Conservation (phyloP, 2,113 vertebrate genomes). For the Pristiophorus japonicus region DNA sequence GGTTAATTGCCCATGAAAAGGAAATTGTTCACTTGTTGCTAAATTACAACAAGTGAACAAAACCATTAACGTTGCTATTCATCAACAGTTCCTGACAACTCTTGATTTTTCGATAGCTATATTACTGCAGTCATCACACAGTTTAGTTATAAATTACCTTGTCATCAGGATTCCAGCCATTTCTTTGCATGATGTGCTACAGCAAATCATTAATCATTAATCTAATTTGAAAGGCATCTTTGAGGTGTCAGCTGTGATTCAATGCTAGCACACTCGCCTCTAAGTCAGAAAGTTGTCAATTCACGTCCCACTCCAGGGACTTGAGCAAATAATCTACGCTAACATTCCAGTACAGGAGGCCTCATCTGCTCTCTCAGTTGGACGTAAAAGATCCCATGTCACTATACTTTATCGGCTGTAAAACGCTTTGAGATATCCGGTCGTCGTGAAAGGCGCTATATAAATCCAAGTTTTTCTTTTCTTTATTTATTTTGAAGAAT, state of each 20-base stretch:
- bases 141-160: neutral
- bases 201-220: neutral
- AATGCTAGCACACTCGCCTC: neutral
- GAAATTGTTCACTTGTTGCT: neutral
- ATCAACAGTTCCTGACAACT: neutral
- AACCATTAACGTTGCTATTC: neutral
- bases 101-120: neutral
- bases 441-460: no score
- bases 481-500: neutral
- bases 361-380: neutral
- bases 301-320: neutral
- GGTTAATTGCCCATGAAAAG: neutral
- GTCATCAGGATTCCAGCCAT: neutral
- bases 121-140: neutral
- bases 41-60: neutral
- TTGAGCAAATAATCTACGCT: neutral
- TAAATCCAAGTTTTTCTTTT: no score
- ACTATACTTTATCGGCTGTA: no score
- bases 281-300: neutral
- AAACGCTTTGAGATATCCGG: no score
- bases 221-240: neutral
- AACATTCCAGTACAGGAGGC: no score
- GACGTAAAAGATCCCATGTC: neutral
- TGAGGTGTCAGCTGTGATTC: neutral
- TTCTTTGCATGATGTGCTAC: neutral